These are phyloP conservation scores for Diacarnus erythraeanus DNA, from an alignment of 37 sponge, comb jelly and placozoan genomes.

Conservation along the genomic window DNA sequence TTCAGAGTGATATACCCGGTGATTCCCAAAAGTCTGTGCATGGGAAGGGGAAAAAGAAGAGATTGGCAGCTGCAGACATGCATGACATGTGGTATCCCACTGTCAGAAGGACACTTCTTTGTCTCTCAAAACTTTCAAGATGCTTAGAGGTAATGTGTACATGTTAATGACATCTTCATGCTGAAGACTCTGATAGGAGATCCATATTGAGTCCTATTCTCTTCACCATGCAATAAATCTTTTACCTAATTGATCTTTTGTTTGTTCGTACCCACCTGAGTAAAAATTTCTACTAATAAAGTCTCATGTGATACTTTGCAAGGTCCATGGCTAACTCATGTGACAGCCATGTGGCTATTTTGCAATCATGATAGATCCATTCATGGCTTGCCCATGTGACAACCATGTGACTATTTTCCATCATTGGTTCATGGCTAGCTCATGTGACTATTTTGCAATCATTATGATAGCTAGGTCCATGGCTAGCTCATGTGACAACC, in stretches of 20 bases:
- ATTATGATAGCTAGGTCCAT: too few relatives aligned
- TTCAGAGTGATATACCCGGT: conserved; percentile 52
- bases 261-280: too few relatives aligned
- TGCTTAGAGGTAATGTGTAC: conserved; percentile 77
- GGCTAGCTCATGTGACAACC: too few relatives aligned
- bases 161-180: background rate
- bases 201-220: background rate
- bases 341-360: too few relatives aligned
- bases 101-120: conserved; percentile 89
- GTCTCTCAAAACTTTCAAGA: conserved; percentile 95
- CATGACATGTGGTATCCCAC: conserved; percentile 99
- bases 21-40: background rate
- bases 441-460: too few relatives aligned
- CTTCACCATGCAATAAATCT: background rate
- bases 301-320: too few relatives aligned
- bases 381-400: too few relatives aligned
- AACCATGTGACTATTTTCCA: too few relatives aligned
- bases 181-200: background rate
- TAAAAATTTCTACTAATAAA: too few relatives aligned
- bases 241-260: background rate
- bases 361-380: too few relatives aligned
- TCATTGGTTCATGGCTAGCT: too few relatives aligned
- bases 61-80: conserved; percentile 78
- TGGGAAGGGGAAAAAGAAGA: conserved; percentile 10
- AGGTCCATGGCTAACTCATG: too few relatives aligned